These are phyloP conservation scores for Boloria euphrosyne DNA, from an alignment of 2,888 invertebrate species.

Conservation along the genomic window DNA sequence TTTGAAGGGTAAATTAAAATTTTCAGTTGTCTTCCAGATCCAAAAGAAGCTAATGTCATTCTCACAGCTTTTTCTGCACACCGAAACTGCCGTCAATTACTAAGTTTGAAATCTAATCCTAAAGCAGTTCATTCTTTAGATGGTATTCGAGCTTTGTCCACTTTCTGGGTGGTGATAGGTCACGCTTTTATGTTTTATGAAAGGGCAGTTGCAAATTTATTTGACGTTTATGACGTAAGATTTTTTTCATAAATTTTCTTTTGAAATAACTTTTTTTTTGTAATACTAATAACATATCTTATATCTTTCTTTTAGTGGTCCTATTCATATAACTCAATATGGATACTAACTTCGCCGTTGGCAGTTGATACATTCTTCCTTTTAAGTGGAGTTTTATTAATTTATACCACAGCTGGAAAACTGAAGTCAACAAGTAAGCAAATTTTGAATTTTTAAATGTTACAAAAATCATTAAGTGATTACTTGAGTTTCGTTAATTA, in stretches of 20 bases:
- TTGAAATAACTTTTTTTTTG: no score
- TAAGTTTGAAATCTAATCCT: constrained; percentile 15
- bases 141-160: constrained; percentile 26
- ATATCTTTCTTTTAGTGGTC: constrained; percentile 1
- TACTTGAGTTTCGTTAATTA: no score
- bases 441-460: no score
- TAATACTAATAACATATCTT: no score
- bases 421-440: background rate
- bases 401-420: constrained; percentile 4
- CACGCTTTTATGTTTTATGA: constrained; percentile 13
- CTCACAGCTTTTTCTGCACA: constrained; percentile 26
- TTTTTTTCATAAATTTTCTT: no score
- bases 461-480: no score
- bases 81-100: constrained; percentile 18
- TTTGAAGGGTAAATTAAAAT: background rate
- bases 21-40: constrained; percentile 45
- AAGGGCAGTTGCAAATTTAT: no score
- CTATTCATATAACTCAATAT: background rate
- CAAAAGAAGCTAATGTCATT: constrained; percentile 41
- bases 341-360: constrained; percentile 1
- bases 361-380: constrained; percentile 14
- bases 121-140: constrained; percentile 23
- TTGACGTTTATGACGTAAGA: no score
- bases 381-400: constrained; percentile 8
- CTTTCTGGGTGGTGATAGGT: constrained; percentile 29